Evolutionary conservation across 2,113 vertebrate species (phyloP), one percentile per base, ranked within the genome.

Genomic region (Hippocampus abdominalis): DNA sequence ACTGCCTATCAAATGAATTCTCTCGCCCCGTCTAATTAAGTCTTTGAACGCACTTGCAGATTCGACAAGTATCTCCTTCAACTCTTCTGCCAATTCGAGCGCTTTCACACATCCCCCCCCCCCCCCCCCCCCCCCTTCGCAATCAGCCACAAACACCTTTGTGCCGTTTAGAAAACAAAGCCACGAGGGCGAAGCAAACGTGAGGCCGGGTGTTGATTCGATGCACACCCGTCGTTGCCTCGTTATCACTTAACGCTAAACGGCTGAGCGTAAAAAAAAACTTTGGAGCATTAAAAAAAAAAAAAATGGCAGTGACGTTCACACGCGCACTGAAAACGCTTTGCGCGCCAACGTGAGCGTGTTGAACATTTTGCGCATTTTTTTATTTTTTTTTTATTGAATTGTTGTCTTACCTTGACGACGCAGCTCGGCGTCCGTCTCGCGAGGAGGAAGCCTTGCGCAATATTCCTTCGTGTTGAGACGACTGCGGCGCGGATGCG

Each of bases 351-450:
- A 23, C 2, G 84, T 82, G 60, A 78, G 80, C 75, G 74, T 83
- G 78, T 72, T 15, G 54, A 61, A 66, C 46, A 51, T 78, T 62
- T 81, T 82, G 83, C 77, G 83, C 77, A 86, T 77, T 84, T 72
- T 60, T 63, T 2, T 3, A 64, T 27, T 71, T 23, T 54, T 9
- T 12, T 1, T 57, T 27, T 4, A n/a, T n/a, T n/a, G n/a, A 36
- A 36, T 36, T n/a, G n/a, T n/a, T 36, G 32, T 16, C 27, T 36
- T 85, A 88, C 89, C 86, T 89, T 81, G 61, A 61, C 76, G 82
- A 61, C 66, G 70, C 72, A 60, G 75, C 73, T 32, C 49, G 61
- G 4, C 57, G 29, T 71, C 71, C 20, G 61, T 63, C 36, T n/a
- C 4, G 61, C 61, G 36, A 74, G 74, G 66, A 46, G 65, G 67